A percentile compares a stretch with the other conserved stretches of the same genome.
These are phyloP conservation scores for Oplegnathus fasciatus DNA, from an alignment of 2,113 vertebrate species.

Conservation along the genomic window DNA sequence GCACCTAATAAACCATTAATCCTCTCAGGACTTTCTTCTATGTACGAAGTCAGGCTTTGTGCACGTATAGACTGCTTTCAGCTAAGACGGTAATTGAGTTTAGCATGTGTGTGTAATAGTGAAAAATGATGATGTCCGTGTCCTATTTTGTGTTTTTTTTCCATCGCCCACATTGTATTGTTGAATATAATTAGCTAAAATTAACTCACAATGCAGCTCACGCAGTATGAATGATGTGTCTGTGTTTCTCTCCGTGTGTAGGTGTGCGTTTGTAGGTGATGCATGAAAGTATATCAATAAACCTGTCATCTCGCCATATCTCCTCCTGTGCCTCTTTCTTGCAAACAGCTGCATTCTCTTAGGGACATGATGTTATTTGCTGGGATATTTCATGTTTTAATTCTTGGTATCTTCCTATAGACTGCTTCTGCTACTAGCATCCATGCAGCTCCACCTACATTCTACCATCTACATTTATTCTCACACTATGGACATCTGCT, in stretches of 20 bases:
- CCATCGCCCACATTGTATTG: constrained; percentile 26
- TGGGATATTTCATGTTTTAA: not conserved
- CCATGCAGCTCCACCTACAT: constrained; percentile 11
- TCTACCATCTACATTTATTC: not conserved
- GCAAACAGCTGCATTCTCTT: constrained; percentile 14
- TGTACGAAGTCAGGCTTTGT: constrained; percentile 35
- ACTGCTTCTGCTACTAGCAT: not conserved
- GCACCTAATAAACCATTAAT: constrained; percentile 67
- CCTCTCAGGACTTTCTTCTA: constrained; percentile 42
- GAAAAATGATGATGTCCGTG: constrained; percentile 62
- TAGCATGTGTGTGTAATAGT: constrained; percentile 56
- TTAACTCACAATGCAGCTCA: constrained; percentile 45
- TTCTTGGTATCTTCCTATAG: constrained; percentile 1
- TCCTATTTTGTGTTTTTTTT: constrained; percentile 40
- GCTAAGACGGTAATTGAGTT: constrained; percentile 60
- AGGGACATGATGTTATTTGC: constrained; percentile 12
- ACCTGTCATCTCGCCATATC: constrained; percentile 49
- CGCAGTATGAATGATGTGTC: constrained; percentile 51
- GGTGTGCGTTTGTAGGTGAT: constrained; percentile 51
- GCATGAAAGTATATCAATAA: constrained; percentile 54
- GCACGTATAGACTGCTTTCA: constrained; percentile 42
- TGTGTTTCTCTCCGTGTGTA: constrained; percentile 43
- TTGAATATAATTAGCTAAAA: constrained; percentile 65
- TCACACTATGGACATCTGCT: constrained; percentile 46
- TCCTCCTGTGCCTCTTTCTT: constrained; percentile 19